These are phyloP conservation scores for Eubasilissa regina DNA, from an alignment of 1,140 invertebrate species.

Conservation along the genomic window DNA sequence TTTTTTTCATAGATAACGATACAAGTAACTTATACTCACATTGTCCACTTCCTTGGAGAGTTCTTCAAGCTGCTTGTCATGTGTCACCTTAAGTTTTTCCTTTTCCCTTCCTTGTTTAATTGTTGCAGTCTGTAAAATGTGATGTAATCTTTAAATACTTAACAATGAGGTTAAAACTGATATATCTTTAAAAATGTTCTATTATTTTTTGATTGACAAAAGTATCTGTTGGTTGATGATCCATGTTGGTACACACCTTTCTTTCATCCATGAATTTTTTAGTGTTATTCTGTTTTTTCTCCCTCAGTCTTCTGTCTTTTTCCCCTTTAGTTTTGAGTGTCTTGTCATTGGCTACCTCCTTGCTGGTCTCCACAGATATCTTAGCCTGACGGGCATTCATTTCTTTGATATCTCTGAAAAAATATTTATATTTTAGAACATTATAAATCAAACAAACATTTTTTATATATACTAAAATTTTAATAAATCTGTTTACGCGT, in stretches of 20 bases:
- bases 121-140: conserved; percentile 76
- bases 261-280: conserved; percentile 99
- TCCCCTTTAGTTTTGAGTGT: conserved; percentile 97
- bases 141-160: too few species aligned
- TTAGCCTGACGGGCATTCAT: conserved; percentile 97
- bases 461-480: too few species aligned
- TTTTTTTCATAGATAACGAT: too few species aligned
- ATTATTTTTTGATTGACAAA: too few species aligned
- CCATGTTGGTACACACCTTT: conserved; percentile 74
- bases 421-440: too few species aligned
- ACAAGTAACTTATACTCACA: conserved; percentile 74
- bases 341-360: conserved; percentile 96
- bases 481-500: too few species aligned
- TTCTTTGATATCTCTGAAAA: conserved; percentile 92
- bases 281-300: conserved; percentile 99
- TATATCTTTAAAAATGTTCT: too few species aligned
- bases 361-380: conserved; percentile 96
- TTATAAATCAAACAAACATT: too few species aligned
- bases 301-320: conserved; percentile 92
- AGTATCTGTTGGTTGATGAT: too few species aligned
- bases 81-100: conserved; percentile 92
- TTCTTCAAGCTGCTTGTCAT: conserved; percentile 94
- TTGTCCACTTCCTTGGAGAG: conserved; percentile 92
- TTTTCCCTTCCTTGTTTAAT: conserved; percentile 95
- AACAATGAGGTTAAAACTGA: too few species aligned